Base-by-base conservation (phyloP, 2,797 vertebrate species). In the Aldrovandia affinis region DNA sequence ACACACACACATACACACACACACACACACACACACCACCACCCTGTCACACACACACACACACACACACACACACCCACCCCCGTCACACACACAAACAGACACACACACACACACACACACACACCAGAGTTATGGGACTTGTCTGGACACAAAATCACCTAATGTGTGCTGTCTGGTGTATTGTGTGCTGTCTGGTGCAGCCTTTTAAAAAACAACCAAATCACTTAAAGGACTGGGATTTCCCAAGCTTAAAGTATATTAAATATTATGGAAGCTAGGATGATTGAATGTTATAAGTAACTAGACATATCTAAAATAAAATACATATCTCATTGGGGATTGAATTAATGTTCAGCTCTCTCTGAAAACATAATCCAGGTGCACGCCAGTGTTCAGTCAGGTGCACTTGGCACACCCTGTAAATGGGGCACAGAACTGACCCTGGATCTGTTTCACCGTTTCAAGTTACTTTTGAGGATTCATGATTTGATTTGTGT, bases 11-110 rank as follows among this genome's bases (percentile, higher is more conserved):
- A 61, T 4, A n/a, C 22, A 85, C 65, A 65, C 82, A 83, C 68
- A 80, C 75, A 80, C 70, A 81, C 85, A 65, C 28, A 65, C 61
- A 57, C 55, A 57, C 55, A 14, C 55, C 47, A 52, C 52, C 68
- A 47, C 4, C 18, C 14, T 28, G 50, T 77, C 81, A 82, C 78
- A 75, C 65, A 70, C 80, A 81, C 78, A 81, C 78, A 85, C 25
- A 84, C 33, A 39, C 47, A 52, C 70, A 75, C 57, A 5, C 80
- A n/a, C n/a, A n/a, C n/a, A n/a, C n/a, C n/a, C n/a, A n/a, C n/a
- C n/a, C n/a, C n/a, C n/a, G n/a, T n/a, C n/a, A n/a, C n/a, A n/a
- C n/a, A n/a, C n/a, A n/a, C n/a, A n/a, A n/a, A n/a, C n/a, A n/a
- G n/a, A n/a, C 8, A 65, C 50, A 65, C 83, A 65, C 82, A 83